Evolutionary conservation across 2,888 invertebrate genomes (phyloP).

Genomic region (Trachelus troglodyta): DNA sequence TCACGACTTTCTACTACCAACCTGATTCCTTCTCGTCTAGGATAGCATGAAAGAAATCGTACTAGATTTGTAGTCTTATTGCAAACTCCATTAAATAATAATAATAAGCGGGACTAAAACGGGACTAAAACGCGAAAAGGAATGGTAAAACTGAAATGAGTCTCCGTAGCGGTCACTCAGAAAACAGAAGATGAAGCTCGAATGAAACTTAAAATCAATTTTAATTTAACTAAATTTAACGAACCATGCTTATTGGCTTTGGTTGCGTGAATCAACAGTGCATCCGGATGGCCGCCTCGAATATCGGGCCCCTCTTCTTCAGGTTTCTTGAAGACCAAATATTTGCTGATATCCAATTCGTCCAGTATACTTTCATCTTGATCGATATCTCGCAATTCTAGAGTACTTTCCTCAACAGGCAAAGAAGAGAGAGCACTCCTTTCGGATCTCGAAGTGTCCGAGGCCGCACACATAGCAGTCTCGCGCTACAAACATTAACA

Average conservation of each 20-base stretch:
- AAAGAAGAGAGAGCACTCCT: constrained; percentile 58
- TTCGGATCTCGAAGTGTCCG: constrained; percentile 48
- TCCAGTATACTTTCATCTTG: constrained; percentile 69
- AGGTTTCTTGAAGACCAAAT: constrained; percentile 81
- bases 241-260: constrained; percentile 88
- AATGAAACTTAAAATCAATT: constrained; percentile 33
- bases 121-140: too few species aligned
- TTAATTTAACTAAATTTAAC: constrained; percentile 25
- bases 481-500: too few species aligned
- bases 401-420: constrained; percentile 59
- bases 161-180: too few species aligned
- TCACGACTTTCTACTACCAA: constrained; percentile 50
- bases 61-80: neutral
- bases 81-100: neutral
- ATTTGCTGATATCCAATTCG: constrained; percentile 83
- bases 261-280: constrained; percentile 95
- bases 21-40: constrained; percentile 69
- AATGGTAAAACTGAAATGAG: too few species aligned
- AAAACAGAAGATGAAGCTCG: constrained; percentile 26
- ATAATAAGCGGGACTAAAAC: neutral
- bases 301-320: constrained; percentile 92
- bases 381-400: constrained; percentile 48
- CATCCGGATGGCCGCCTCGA: constrained; percentile 93
- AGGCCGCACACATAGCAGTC: too few species aligned
- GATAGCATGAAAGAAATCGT: constrained; percentile 39